Evolutionary conservation across 2,888 invertebrate genomes (phyloP).

Genomic region (Chirona hameri): DNA sequence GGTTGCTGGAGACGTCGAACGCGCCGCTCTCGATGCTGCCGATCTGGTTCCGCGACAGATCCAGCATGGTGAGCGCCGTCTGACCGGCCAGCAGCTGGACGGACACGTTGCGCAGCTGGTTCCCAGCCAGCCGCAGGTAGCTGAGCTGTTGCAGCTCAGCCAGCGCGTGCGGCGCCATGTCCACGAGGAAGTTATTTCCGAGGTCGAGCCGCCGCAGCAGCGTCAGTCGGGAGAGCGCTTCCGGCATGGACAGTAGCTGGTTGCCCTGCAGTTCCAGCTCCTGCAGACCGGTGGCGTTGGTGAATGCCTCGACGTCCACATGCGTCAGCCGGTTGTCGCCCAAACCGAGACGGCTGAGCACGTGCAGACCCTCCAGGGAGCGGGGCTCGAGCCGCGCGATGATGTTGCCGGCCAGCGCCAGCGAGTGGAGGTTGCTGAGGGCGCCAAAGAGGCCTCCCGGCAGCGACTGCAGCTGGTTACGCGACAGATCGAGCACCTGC

Average conservation of each 20-base stretch:
- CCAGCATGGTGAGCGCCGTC: conserved; percentile 66
- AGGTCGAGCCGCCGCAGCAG: conserved; percentile 81
- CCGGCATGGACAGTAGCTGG: conserved; percentile 71
- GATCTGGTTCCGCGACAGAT: conserved; percentile 79
- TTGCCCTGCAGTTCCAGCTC: conserved; percentile 88
- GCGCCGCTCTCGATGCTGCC: conserved; percentile 64
- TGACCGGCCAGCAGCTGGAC: conserved; percentile 48
- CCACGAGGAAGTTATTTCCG: conserved; percentile 82
- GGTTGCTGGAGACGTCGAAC: conserved; percentile 71
- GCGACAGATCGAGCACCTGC: conserved; percentile 77
- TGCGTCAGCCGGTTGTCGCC: conserved; percentile 80
- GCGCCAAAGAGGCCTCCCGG: conserved; percentile 84
- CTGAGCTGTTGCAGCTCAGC: conserved; percentile 70
- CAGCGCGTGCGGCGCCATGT: conserved; percentile 75
- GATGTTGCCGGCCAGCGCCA: conserved; percentile 80
- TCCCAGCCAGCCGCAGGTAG: conserved; percentile 48
- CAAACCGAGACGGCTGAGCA: conserved; percentile 74
- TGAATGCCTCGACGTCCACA: conserved; percentile 81
- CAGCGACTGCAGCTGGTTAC: conserved; percentile 76
- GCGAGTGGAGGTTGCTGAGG: conserved; percentile 86
- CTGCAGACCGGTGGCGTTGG: conserved; percentile 83
- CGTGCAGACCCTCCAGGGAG: conserved; percentile 81
- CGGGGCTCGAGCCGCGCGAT: conserved; percentile 79
- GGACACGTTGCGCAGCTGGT: conserved; percentile 46
- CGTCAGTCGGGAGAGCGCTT: conserved; percentile 78